These are phyloP conservation scores for Drosophila picticornis DNA, from an alignment of 2,888 invertebrate species.

Conservation along the genomic window DNA sequence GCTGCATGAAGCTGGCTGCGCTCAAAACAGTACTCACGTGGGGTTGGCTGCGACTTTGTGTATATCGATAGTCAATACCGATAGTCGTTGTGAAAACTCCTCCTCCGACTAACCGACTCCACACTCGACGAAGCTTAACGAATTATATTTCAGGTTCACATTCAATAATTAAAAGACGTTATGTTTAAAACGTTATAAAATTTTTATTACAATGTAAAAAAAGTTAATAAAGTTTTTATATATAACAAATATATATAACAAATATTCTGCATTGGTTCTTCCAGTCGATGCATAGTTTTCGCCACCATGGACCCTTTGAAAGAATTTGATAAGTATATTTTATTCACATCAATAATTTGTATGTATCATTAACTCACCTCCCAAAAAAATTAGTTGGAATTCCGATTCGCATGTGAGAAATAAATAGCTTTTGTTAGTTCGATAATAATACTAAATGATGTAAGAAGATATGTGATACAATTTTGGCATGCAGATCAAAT, in stretches of 20 bases:
- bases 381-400: background rate
- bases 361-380: background rate
- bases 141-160: background rate
- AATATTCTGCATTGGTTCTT: background rate
- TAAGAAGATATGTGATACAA: slow-evolving; percentile 5
- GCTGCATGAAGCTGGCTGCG: background rate
- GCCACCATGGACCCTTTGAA: background rate
- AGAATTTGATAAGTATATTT: background rate
- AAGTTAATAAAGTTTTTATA: background rate
- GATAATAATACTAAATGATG: background rate
- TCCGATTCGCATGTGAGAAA: slow-evolving; percentile 14
- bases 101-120: background rate
- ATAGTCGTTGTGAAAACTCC: background rate
- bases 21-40: background rate
- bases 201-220: background rate
- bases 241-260: background rate
- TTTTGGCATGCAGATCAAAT: slow-evolving; percentile 41
- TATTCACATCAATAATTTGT: background rate
- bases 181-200: slow-evolving; percentile 10
- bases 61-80: background rate
- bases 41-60: background rate
- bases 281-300: background rate
- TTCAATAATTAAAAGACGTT: background rate
- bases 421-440: slow-evolving; percentile 26
- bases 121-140: background rate